These are phyloP conservation scores for Corythornis cristatus DNA, from an alignment of 2,113 vertebrate species.

Conservation along the genomic window DNA sequence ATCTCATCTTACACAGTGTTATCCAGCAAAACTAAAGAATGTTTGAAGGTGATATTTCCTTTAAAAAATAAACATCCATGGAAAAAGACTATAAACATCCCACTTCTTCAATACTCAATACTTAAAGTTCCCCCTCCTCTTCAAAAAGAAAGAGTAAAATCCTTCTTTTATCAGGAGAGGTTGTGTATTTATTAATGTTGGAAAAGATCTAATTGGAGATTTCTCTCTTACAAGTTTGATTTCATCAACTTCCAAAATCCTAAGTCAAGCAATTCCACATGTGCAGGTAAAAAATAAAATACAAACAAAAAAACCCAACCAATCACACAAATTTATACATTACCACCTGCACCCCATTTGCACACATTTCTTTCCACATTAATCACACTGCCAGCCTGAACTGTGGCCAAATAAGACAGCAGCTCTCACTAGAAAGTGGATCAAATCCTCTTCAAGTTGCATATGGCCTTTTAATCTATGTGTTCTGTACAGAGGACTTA, in stretches of 20 bases:
- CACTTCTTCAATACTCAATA: background rate
- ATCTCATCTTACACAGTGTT: background rate
- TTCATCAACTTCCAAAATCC: background rate
- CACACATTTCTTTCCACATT: background rate
- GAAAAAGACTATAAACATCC: background rate
- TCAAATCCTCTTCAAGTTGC: constrained; percentile 43
- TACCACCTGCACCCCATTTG: background rate
- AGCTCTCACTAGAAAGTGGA: constrained; percentile 7
- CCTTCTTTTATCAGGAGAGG: background rate
- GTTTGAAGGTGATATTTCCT: background rate
- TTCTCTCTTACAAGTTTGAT: background rate
- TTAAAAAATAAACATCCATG: background rate
- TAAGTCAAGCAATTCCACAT: background rate
- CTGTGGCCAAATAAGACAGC: constrained; percentile 29
- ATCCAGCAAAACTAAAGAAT: background rate
- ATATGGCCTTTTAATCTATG: constrained; percentile 39
- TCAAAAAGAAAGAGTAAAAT: background rate
- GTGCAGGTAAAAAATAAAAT: background rate
- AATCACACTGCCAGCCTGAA: background rate
- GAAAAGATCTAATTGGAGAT: background rate
- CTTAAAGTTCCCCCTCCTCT: background rate
- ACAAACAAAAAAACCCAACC: background rate
- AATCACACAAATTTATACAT: background rate
- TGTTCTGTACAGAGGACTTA: background rate
- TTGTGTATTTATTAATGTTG: background rate